These are phyloP conservation scores for Cheirogaleus major DNA, from an alignment of 2,797 vertebrate species.

Conservation along the genomic window DNA sequence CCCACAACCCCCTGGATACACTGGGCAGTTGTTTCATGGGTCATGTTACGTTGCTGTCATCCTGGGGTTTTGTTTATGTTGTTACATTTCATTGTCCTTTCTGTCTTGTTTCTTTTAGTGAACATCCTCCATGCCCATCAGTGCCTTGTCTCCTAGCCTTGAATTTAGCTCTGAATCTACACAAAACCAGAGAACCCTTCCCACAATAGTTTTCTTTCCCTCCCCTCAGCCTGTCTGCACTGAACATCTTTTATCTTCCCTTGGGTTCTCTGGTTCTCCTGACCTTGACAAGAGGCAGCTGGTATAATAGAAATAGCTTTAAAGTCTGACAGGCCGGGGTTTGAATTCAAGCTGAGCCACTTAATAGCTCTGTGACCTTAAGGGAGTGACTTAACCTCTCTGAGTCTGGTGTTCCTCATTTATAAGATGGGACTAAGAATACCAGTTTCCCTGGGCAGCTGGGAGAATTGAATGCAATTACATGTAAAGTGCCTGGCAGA, in stretches of 20 bases:
- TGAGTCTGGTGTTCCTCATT: neutral
- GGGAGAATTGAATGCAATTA: neutral
- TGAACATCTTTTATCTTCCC: neutral
- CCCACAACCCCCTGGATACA: slow-evolving; percentile 47
- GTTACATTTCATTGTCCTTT: neutral
- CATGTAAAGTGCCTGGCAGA: neutral
- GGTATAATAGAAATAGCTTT: neutral
- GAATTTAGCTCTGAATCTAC: slow-evolving; percentile 57
- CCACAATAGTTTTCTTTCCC: slow-evolving; percentile 2
- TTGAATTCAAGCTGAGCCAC: neutral
- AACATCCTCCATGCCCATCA: neutral
- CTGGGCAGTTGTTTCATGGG: slow-evolving; percentile 36
- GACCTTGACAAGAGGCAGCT: slow-evolving; percentile 28
- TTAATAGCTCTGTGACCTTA: slow-evolving; percentile 39
- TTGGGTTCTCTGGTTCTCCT: slow-evolving; percentile 52
- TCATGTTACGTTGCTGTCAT: neutral
- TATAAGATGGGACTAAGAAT: neutral
- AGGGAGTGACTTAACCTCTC: neutral
- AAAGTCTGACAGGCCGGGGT: neutral
- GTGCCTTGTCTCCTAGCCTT: slow-evolving; percentile 31
- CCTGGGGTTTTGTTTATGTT: slow-evolving; percentile 2
- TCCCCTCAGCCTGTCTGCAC: slow-evolving; percentile 22
- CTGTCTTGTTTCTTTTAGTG: neutral
- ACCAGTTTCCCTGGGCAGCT: neutral
- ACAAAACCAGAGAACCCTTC: slow-evolving; percentile 54